Percentiles rank a stretch among this genome's conserved stretches.
phyloP scores from a whole-genome alignment of 2,113 vertebrate species.

The Felis catus region F.catus_Fca126_mat1.0 CM031411.1:28734001-28734500 shows the following conservation, averaged over 20 bases:
- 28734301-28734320: background rate
- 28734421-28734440: background rate
- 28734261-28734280: conserved; percentile 21
- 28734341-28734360: conserved; percentile 31
- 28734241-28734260: conserved; percentile 9
- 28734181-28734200: conserved; percentile 13
- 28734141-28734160: conserved; percentile 41
- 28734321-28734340: conserved; percentile 53
- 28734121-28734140: conserved; percentile 60
- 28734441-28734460: conserved; percentile 24
- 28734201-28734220: conserved; percentile 44
- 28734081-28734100: conserved; percentile 52
- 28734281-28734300: conserved; percentile 41
- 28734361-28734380: background rate
- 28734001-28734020: conserved; percentile 44
- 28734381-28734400: conserved; percentile 31
- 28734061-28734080: conserved; percentile 59
- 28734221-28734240: conserved; percentile 12
- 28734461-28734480: conserved; percentile 11
- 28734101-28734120: conserved; percentile 59
- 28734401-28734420: conserved; percentile 40
- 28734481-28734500: conserved; percentile 26
- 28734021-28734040: conserved; percentile 29
- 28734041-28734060: conserved; percentile 45
- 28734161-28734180: conserved; percentile 32